phyloP scores from a whole-genome alignment of 1,140 invertebrate species.

The Musca vetustissima region DNA sequence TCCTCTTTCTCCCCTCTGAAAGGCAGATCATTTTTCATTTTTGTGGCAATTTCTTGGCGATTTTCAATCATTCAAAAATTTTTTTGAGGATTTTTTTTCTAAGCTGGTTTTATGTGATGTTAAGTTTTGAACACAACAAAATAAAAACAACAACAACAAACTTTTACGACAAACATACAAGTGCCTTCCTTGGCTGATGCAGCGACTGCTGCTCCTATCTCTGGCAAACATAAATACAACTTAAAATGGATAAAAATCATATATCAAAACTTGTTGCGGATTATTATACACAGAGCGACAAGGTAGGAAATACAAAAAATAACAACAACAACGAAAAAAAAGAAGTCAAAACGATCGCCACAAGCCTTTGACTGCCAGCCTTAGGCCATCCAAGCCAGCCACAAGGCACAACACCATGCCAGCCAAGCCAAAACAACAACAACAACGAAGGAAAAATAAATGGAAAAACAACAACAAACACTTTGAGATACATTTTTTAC shows the following conservation, averaged over 20 bases:
- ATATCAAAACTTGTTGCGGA: conserved; percentile 19
- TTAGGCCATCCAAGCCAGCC: no score
- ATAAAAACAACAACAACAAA: neutral
- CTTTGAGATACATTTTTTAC: no score
- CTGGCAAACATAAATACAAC: conserved; percentile 16
- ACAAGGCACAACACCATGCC: no score
- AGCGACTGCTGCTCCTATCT: neutral
- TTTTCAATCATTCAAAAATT: conserved; percentile 16
- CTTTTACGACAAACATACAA: neutral
- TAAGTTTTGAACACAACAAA: neutral
- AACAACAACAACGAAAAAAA: conserved; percentile 2
- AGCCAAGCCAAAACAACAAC: no score
- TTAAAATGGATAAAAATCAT: conserved; percentile 23
- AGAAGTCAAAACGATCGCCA: no score
- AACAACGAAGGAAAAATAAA: no score
- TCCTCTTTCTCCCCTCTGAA: no score
- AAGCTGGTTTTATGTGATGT: conserved; percentile 10
- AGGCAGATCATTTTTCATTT: neutral
- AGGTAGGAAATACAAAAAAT: neutral
- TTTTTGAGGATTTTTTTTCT: conserved; percentile 8
- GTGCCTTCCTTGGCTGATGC: neutral
- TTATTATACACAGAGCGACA: neutral
- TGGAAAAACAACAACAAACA: no score
- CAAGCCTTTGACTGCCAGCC: no score
- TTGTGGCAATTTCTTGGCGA: neutral